Evolutionary conservation across 92 coral and sea anemone species (phyloP).

Genomic region (Actinostola sp.): DNA sequence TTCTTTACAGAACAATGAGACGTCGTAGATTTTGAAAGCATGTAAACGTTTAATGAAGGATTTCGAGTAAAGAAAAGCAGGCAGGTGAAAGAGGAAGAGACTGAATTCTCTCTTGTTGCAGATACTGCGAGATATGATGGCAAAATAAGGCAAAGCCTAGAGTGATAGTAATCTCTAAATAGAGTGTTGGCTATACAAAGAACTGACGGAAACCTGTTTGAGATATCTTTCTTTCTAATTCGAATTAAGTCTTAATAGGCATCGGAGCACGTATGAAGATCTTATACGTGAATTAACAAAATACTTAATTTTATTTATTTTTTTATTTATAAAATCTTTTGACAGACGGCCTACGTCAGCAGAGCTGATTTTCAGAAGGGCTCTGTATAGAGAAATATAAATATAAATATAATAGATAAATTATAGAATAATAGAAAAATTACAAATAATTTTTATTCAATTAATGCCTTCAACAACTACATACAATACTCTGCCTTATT

Average conservation of each 20-base stretch:
- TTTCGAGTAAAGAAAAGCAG: slow-evolving; percentile 2
- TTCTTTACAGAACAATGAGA: slow-evolving; percentile 11
- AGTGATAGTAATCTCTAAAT: slow-evolving; percentile 20
- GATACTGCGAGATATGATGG: neutral
- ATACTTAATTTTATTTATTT: too few species aligned
- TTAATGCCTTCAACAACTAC: too few species aligned
- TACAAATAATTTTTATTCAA: too few species aligned
- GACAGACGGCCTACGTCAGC: too few species aligned
- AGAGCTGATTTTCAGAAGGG: too few species aligned
- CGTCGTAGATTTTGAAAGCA: slow-evolving; percentile 6
- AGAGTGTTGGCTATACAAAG: neutral
- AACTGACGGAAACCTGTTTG: slow-evolving; percentile 31
- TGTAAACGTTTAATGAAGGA: slow-evolving; percentile 15
- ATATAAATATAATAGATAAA: too few species aligned
- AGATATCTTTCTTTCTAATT: slow-evolving; percentile 21
- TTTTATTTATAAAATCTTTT: too few species aligned
- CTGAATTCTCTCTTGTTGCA: slow-evolving; percentile 4
- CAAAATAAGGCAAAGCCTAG: slow-evolving; percentile 11
- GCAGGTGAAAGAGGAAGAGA: slow-evolving; percentile 21
- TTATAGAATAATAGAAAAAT: too few species aligned
- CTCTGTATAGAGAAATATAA: too few species aligned
- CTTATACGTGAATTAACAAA: too few species aligned
- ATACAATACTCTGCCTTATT: too few species aligned
- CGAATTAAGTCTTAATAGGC: slow-evolving; percentile 21
- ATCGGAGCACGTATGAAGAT: too few species aligned